Percentiles rank a stretch among this genome's conserved stretches.
phyloP scores from a whole-genome alignment of 64 coral and sea anemone species.

The Pocillopora damicornis region DNA sequence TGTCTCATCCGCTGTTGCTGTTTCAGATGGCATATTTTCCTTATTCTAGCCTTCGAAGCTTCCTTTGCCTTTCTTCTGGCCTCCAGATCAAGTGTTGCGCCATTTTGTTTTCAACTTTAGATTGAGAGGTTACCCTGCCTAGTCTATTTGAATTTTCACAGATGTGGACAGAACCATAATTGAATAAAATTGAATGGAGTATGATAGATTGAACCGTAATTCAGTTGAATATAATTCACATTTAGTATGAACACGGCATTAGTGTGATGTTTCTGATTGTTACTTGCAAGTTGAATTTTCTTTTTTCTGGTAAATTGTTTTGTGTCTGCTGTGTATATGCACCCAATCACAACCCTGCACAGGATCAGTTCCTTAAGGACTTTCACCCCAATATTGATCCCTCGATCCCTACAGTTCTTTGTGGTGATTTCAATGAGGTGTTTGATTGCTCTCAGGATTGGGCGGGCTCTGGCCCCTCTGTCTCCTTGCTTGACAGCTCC shows the following conservation, averaged over 20 bases:
- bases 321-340: background rate
- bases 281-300: too few species aligned
- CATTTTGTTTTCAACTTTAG: constrained; percentile 15
- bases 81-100: constrained; percentile 2
- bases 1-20: background rate
- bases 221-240: too few species aligned
- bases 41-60: background rate
- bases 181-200: too few species aligned
- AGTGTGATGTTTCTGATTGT: too few species aligned
- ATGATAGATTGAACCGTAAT: too few species aligned
- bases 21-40: background rate
- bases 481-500: background rate
- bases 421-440: background rate
- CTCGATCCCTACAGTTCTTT: background rate
- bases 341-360: background rate
- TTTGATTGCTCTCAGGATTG: background rate
- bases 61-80: too few species aligned
- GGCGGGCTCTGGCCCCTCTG: background rate
- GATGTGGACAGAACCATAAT: too few species aligned
- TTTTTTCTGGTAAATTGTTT: background rate
- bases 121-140: too few species aligned
- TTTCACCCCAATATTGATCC: background rate
- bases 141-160: too few species aligned
- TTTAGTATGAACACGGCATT: too few species aligned
- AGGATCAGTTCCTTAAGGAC: background rate